Evolutionary conservation across 2,888 invertebrate genomes (phyloP).

Genomic region (Smittia aterrima): DNA sequence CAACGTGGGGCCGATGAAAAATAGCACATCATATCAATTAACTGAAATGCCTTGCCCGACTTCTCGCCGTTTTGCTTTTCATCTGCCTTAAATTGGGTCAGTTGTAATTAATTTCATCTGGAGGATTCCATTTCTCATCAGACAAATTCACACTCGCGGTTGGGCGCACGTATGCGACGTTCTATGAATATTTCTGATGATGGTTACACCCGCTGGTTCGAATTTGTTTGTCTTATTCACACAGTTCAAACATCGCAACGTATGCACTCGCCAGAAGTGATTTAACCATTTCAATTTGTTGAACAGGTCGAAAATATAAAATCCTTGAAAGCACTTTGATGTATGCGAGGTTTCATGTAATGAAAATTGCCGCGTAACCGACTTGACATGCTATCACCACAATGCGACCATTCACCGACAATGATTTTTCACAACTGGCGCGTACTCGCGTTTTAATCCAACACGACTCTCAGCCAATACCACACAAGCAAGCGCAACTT

Average conservation of each 20-base stretch:
- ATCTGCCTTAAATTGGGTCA: neutral
- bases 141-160: too few relatives aligned
- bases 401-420: constrained; percentile 27
- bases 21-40: neutral
- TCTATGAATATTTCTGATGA: too few relatives aligned
- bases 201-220: neutral
- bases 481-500: neutral
- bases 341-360: constrained; percentile 13
- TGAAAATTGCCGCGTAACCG: neutral
- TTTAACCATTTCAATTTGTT: neutral
- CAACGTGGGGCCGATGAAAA: neutral
- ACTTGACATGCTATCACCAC: neutral
- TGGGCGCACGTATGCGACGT: too few relatives aligned
- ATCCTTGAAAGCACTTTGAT: constrained; percentile 38
- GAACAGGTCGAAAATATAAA: constrained; percentile 2
- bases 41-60: neutral
- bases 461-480: neutral
- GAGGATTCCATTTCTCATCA: neutral
- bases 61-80: neutral
- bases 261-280: neutral
- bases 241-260: neutral
- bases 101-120: neutral
- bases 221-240: too few relatives aligned
- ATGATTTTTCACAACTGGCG: constrained; percentile 25
- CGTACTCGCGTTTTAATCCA: neutral